Evolutionary conservation across 1,140 invertebrate species (phyloP), one percentile per base, ranked within the genome.

Genomic region (Catajapyx aquilonaris): DNA sequence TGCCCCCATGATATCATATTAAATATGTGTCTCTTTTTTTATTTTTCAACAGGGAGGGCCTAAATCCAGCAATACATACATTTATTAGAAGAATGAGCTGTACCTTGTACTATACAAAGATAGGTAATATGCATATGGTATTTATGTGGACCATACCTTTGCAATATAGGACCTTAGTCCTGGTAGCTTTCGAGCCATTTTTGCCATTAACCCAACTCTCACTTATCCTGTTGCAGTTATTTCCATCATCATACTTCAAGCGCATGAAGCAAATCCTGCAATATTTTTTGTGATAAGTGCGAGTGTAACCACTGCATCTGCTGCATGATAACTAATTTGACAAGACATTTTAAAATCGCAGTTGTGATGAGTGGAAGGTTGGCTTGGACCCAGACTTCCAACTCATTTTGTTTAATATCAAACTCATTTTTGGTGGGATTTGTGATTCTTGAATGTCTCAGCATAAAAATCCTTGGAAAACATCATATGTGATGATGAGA

Each of bases 61-160:
- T 48, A 46, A 49, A 46, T 54, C 51, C 49, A 61, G 59, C 51
- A 48, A 56, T 48, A 61, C 57, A 39, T 61, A 61, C 51, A 61
- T 61, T 56, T 61, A 49, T 56, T 61, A 58, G 53, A 51, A 51
- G 48, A 51, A 20, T 20, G 15, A 18, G 20, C 15, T 15, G 15
- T 13, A 31, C 13, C 30, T 31, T 31, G 30, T 31, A 31, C 13
- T n/a, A n/a, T n/a, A n/a, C n/a, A n/a, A n/a, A n/a, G n/a, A n/a
- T n/a, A n/a, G n/a, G n/a, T n/a, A n/a, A n/a, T n/a, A n/a, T n/a
- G 9, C 9, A 28, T 28, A 10, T 28, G 25, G 9, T 28, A 28
- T 28, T 10, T 28, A 10, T 10, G 9, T 28, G 9, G n/a, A 10
- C n/a, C n/a, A 9, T 28, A 15, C 15, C 5, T 17, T 31, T 31